Conservation (phyloP, 2,888 invertebrate species). For the Epistrophe grossulariae region DNA sequence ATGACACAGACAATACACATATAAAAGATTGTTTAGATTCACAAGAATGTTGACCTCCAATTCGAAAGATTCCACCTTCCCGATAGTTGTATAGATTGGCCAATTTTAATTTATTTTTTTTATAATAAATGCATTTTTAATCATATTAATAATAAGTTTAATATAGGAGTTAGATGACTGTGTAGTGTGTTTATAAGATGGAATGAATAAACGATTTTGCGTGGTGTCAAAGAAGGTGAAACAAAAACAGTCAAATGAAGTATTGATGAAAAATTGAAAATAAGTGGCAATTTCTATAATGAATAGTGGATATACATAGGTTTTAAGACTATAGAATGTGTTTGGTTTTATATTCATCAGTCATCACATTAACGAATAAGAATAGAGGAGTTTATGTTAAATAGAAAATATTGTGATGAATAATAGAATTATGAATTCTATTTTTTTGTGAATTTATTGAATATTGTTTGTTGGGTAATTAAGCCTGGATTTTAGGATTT, state of each 20-base stretch:
- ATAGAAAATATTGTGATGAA: neutral
- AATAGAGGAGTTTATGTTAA: slow-evolving; percentile 23
- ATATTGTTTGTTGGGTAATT: neutral
- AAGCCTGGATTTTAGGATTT: slow-evolving; percentile 1
- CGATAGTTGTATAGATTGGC: slow-evolving; percentile 20
- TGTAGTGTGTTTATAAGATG: slow-evolving; percentile 3
- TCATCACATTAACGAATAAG: slow-evolving; percentile 26
- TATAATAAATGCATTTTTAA: slow-evolving; percentile 50
- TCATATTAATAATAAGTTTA: slow-evolving; percentile 16
- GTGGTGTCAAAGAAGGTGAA: neutral
- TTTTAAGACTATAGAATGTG: neutral
- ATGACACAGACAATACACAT: neutral
- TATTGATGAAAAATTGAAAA: slow-evolving; percentile 47
- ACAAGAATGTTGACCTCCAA: slow-evolving; percentile 66
- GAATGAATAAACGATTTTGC: slow-evolving; percentile 22
- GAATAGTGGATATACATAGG: neutral
- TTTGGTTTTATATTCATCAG: slow-evolving; percentile 23
- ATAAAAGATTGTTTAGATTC: slow-evolving; percentile 52
- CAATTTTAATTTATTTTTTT: slow-evolving; percentile 5
- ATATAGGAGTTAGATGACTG: neutral
- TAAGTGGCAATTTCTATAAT: slow-evolving; percentile 28
- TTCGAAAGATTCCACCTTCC: slow-evolving; percentile 33
- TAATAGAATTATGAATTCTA: neutral
- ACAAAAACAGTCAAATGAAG: neutral
- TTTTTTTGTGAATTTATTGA: neutral